Base-by-base conservation (phyloP, 2,888 invertebrate genomes). In the Monoplex corrugatus region DNA sequence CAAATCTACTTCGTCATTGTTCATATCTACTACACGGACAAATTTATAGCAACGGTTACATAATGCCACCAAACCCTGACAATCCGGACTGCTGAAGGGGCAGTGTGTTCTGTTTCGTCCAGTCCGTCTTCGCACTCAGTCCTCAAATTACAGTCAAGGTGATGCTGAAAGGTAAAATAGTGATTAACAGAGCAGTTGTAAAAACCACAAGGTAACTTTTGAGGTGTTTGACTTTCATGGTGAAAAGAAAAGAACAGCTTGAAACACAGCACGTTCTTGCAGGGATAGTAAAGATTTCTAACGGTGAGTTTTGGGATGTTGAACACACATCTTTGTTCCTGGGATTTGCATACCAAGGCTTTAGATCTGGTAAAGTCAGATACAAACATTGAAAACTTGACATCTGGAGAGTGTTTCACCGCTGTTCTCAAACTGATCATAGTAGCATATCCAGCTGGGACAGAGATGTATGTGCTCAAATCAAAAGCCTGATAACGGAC, bases 91-190 rank as follows among this genome's bases (percentile, higher is more conserved):
- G 75, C 75, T 75, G 38, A 75, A 75, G 75, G 75, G 75, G 38
- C 75, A 75, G 35, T 38, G 35, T 38, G 38, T 5, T 5, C 38
- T 75, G 75, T 16, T 75, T 75, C 75, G 19, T 75, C 75, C 38
- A 35, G 75, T 35, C 75, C 75, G 16, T 75, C 75, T n/a, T 75
- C 38, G 38, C 75, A 75, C 38, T 75, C 75, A 38, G 75, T 75
- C 75, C 38, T 38, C 16, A 35, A 23, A 38, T 75, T 75, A 38
- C 75, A 75, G 1, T 10, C 75, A 35, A 75, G 19, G 23, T 75
- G 75, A 19, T 75, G 75, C 28, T n/a, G 75, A 13, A 75, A 75
- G 3, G 38, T 75, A 38, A 19, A 2, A 16, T 75, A 75, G 19
- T 23, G 13, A 35, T 40, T 38, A 13, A 75, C 75, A 0, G 75